Base-by-base conservation (phyloP, 2,888 invertebrate genomes). In the Caenorhabditis sinica region DNA sequence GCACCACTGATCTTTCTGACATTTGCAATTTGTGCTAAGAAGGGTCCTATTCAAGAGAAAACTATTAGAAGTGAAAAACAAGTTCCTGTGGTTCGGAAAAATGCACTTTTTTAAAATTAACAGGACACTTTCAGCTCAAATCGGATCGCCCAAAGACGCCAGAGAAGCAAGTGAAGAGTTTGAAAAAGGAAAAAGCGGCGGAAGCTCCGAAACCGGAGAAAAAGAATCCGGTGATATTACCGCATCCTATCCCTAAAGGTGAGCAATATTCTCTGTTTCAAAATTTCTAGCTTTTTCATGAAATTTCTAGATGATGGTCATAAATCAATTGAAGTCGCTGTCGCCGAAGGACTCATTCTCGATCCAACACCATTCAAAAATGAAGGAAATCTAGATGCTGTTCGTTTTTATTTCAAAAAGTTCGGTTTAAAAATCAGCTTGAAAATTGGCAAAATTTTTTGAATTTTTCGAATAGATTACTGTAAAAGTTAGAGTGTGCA, bases 321-420 rank as follows among this genome's bases (percentile, higher is more conserved):
- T 33, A 71, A 82, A 58, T 49, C 75, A 17, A 58, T 76, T 17
- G 45, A 71, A 15, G 72, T 63, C 49, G 82, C 82, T 23, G 65
- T 65, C 5, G 56, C 69, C 15, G 82, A 76, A 51, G 82, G 82
- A 23, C 45, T 82, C 3, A 82, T 82, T 58, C 28, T 82, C 13
- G 71, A 82, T 36, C 82, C 82, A 11, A 43, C 69, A 11, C 36
- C 53, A 1, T 72, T 82, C 20, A 82, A 82, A 71, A 43, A 56
- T 30, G 75, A 58, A 25, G 63, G 69, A 45, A 76, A 75, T 45
- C 60, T 82, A 17, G 82, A 82, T 36, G 20, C 56, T 56, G 75
- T 75, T 8, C 6, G 65, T 36, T 49, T 58, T 58, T 13, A 15
- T 8, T 8, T 49, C 1, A 56, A 25, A 40, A 40, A 40, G 13